A percentile compares a stretch with the other conserved stretches of the same genome.
phyloP scores from a whole-genome alignment of 2,797 vertebrate genomes.

The Fistularia tabacaria region DNA sequence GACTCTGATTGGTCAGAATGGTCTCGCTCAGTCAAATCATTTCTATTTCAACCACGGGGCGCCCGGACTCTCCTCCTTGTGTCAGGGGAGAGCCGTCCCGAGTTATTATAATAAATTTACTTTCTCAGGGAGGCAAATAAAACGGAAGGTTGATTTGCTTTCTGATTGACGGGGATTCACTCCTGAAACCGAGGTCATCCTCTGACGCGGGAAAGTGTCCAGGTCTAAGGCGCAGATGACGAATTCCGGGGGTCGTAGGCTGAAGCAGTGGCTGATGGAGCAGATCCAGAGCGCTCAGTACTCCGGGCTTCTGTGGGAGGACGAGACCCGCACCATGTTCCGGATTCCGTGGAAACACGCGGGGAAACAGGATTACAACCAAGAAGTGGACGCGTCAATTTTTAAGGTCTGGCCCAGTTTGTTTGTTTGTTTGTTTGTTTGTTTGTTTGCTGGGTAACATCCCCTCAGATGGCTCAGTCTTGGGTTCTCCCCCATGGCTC shows the following conservation, averaged over 20 bases:
- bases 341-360: slow-evolving; percentile 98
- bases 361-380: slow-evolving; percentile 97
- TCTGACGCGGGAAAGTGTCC: too few relatives aligned
- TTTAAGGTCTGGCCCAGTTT: slow-evolving; percentile 82
- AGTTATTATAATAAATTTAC: too few relatives aligned
- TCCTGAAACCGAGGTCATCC: too few relatives aligned
- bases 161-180: background rate
- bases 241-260: slow-evolving; percentile 82
- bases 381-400: slow-evolving; percentile 96
- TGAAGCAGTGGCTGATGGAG: slow-evolving; percentile 96
- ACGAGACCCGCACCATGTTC: slow-evolving; percentile 87
- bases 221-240: slow-evolving; percentile 69
- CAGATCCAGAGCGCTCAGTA: slow-evolving; percentile 91
- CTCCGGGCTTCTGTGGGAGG: slow-evolving; percentile 91
- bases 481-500: background rate
- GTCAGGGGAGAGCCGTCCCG: background rate
- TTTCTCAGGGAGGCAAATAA: too few relatives aligned
- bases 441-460: background rate
- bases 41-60: slow-evolving; percentile 41
- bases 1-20: slow-evolving; percentile 44
- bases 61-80: slow-evolving; percentile 21
- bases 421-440: background rate
- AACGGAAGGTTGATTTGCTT: too few relatives aligned
- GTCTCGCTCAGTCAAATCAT: slow-evolving; percentile 25
- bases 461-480: too few relatives aligned